Evolutionary conservation across 2,113 vertebrate species (phyloP), one percentile per base, ranked within the genome.

Genomic region (Etheostoma spectabile): DNA sequence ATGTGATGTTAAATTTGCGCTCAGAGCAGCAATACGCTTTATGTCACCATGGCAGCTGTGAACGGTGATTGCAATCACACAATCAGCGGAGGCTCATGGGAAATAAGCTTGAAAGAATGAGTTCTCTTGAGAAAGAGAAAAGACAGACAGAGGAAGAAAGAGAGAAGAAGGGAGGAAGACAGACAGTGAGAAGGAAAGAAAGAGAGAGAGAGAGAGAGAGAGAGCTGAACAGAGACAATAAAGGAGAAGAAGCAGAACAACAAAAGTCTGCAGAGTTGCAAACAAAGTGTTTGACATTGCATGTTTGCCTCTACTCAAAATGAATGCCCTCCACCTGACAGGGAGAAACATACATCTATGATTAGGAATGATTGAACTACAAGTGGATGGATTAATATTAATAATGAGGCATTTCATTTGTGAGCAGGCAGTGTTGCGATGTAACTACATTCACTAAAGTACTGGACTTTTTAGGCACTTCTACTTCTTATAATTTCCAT

Each of bases 11-110:
- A 80, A 90, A 90, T 85, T 86, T 86, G 86, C 72, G 52, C 84
- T 82, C 56, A 4, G 79, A 84, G 88, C 87, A 82, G 57, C 82
- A 80, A 83, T 53, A 79, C 65, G 19, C 77, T 49, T 74, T 68
- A 90, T 89, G 88, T 91, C 92, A 79, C 91, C 86, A 88, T 86
- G 87, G 91, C 84, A 92, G 87, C 88, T 89, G 86, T 53, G 62
- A 79, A 74, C 79, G 79, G 77, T 88, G 91, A 93, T 91, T 91
- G 82, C 86, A 91, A 92, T 94, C 90, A 88, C 68, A 70, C 82
- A 85, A 87, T 90, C 78, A 88, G 68, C 33, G 1, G 72, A 61
- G 83, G 90, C 89, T 93, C 74, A 24, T 88, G 89, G 92, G 89
- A 92, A 93, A 93, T 93, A 91, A 91, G 80, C 71, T 70, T 38